Conservation (phyloP, 1,140 invertebrate species). For the Brachionus calyciflorus region DNA sequence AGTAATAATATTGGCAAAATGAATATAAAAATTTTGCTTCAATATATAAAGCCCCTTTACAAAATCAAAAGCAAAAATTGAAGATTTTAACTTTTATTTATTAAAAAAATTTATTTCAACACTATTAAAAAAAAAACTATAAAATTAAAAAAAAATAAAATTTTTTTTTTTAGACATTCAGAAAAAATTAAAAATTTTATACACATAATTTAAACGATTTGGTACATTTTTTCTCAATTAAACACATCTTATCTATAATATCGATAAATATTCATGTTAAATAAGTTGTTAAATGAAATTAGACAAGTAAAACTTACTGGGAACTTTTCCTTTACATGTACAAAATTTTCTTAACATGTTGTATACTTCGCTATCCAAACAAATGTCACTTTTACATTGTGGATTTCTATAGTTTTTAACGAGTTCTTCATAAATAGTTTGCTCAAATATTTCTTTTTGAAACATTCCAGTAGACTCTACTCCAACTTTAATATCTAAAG, state of each 20-base stretch:
- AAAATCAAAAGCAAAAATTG: too few species aligned
- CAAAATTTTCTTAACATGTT: not conserved
- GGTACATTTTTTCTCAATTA: constrained; percentile 7
- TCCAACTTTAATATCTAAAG: not conserved
- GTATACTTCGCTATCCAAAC: not conserved
- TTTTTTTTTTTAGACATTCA: too few species aligned
- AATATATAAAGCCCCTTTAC: too few species aligned
- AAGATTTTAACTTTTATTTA: too few species aligned
- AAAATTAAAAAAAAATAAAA: not conserved
- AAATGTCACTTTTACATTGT: not conserved
- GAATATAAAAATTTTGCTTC: too few species aligned
- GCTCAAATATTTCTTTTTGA: constrained; percentile 10
- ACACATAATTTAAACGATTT: not conserved
- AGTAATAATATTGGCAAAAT: too few species aligned
- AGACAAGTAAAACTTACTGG: not conserved
- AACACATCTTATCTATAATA: constrained; percentile 13
- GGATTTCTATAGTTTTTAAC: not conserved
- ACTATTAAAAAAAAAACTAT: too few species aligned
- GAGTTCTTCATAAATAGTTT: constrained; percentile 4
- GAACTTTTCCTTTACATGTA: not conserved
- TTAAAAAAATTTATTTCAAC: not conserved
- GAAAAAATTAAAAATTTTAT: not conserved
- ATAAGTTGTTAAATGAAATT: not conserved
- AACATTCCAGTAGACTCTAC: not conserved
- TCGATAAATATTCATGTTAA: not conserved